These are phyloP conservation scores for Sorex araneus DNA, from an alignment of 2,113 vertebrate species.

Conservation along the genomic window DNA sequence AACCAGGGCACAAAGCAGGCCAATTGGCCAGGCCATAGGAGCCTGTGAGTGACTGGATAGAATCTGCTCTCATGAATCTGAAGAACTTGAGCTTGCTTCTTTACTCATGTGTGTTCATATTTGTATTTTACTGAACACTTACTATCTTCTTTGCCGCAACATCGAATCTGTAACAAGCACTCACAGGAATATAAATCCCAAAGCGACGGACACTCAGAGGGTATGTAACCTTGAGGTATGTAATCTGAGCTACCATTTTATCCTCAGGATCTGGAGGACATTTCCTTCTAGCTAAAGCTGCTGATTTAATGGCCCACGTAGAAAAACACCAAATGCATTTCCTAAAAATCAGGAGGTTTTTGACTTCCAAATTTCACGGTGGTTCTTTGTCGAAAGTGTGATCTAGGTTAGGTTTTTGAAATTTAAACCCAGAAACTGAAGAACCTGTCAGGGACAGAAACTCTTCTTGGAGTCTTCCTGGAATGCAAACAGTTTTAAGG, in stretches of 20 bases:
- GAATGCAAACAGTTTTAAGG: slow-evolving; percentile 82
- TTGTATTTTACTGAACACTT: neutral
- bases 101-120: neutral
- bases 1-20: no score
- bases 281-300: neutral
- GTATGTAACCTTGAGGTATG: no score
- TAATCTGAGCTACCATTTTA: neutral
- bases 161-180: neutral
- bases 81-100: neutral
- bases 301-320: neutral
- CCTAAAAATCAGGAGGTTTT: neutral
- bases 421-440: slow-evolving; percentile 54
- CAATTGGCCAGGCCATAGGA: neutral
- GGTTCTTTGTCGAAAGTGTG: accelerated
- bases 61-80: neutral
- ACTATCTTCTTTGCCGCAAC: neutral
- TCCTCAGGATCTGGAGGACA: neutral
- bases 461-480: slow-evolving; percentile 69
- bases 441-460: slow-evolving; percentile 60
- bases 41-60: neutral
- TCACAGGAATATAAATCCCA: neutral
- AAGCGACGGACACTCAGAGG: neutral
- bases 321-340: neutral
- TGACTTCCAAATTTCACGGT: neutral
- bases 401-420: slow-evolving; percentile 36